These are phyloP conservation scores for Ormia ochracea DNA, from an alignment of 2,888 invertebrate genomes.

Conservation along the genomic window DNA sequence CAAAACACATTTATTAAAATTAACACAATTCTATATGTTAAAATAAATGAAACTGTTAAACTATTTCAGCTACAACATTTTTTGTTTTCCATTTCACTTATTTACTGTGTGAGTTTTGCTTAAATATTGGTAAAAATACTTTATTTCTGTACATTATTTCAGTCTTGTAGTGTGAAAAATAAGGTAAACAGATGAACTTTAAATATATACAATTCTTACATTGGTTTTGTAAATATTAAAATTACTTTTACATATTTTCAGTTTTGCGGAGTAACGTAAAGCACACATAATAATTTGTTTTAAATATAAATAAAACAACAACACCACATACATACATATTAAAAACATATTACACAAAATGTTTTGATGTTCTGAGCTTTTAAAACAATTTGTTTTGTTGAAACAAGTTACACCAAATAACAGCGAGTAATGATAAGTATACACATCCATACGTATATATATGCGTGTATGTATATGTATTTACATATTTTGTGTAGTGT, in stretches of 20 bases:
- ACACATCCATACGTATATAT: not conserved
- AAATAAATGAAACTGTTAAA: constrained; percentile 7
- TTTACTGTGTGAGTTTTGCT: constrained; percentile 2
- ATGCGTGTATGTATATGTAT: not conserved
- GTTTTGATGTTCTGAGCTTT: too few relatives aligned
- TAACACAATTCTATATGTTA: not conserved
- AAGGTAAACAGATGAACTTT: constrained; percentile 18
- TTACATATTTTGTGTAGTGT: not conserved
- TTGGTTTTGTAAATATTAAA: not conserved
- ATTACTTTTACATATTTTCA: not conserved
- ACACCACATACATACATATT: not conserved
- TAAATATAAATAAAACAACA: not conserved
- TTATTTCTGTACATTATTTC: constrained; percentile 40
- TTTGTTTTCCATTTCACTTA: not conserved
- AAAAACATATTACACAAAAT: not conserved
- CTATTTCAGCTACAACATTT: constrained; percentile 4
- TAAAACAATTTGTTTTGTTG: too few relatives aligned
- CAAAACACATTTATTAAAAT: not conserved
- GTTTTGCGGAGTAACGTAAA: constrained; percentile 8
- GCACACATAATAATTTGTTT: constrained; percentile 27
- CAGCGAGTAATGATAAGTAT: not conserved
- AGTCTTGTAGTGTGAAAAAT: constrained; percentile 46
- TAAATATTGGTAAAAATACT: constrained; percentile 39
- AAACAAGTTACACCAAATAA: not conserved
- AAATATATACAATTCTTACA: constrained; percentile 24